Base-by-base conservation (phyloP, 2,888 invertebrate genomes). In the Agriopis aurantiaria region DNA sequence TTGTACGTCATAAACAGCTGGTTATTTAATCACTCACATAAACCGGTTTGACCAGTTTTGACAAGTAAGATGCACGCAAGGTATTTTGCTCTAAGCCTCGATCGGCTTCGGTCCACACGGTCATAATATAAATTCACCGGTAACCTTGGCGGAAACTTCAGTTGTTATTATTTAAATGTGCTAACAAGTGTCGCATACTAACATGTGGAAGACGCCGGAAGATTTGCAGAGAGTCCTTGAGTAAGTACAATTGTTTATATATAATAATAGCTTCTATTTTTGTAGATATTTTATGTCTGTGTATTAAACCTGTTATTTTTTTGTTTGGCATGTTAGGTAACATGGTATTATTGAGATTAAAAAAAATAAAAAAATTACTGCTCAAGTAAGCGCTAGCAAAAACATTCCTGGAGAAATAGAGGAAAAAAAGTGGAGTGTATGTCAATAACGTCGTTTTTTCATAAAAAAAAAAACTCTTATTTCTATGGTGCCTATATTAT, bases 191-290 rank as follows among this genome's bases (percentile, higher is more conserved):
- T 71, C 73, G 66, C 60, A 53, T 41, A 17, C 59, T 14, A 76
- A 83, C 49, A 88, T 87, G 87, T 88, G 88, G 88, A 79, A 78
- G 41, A 75, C 80, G 9, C 67, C 74, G 40, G 82, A 80, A 65
- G 83, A 84, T 72, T 74, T 85, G 53, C 81, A 82, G 41, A 59
- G 71, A 3, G 75, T 88, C 49, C 65, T 86, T 17, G 71, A 78
- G 89, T 89, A 78, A 89, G 88, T 87, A 81, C 40, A 4, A 43
- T n/a, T 46, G 12, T 58, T 33, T 58, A 46, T 8, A 8, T 33
- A 8, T 46, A 11, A 11, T 40, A n/a, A 33, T 33, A 23, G 7
- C 17, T 23, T 8, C 2, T 43, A 46, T 53, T n/a, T 0, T 41
- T 17, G 49, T 58, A 49, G 4, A 9, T 11, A 1, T 43, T n/a